Evolutionary conservation across 2,113 vertebrate species (phyloP).

Genomic region (Zosterops lateralis): DNA sequence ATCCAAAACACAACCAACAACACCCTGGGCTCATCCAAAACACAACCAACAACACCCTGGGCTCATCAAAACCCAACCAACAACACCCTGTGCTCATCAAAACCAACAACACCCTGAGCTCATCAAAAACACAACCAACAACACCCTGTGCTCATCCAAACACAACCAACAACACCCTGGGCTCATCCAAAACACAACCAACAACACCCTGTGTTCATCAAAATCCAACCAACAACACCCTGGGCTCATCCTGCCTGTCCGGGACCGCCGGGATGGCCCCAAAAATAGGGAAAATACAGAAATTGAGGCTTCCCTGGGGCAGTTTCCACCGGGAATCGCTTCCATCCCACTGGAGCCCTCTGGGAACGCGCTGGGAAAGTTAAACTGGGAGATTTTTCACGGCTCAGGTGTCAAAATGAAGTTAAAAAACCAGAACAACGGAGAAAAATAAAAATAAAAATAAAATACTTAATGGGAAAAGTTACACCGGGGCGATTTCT

Average conservation of each 20-base stretch:
- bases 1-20: too few species aligned
- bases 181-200: fast-evolving
- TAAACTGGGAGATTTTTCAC: too few species aligned
- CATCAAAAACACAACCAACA: fast-evolving
- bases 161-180: fast-evolving
- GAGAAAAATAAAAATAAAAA: too few species aligned
- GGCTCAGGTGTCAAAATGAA: too few species aligned
- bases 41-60: too few species aligned
- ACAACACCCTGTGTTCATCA: fast-evolving
- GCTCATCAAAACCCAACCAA: fast-evolving
- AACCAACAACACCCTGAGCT: too few species aligned
- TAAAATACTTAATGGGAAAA: too few species aligned
- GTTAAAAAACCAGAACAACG: too few species aligned
- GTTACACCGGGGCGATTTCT: too few species aligned
- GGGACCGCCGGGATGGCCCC: fast-evolving
- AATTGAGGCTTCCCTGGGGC: fast-evolving
- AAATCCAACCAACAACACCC: too few species aligned
- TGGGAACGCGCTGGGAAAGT: background rate
- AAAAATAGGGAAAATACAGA: fast-evolving
- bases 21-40: too few species aligned
- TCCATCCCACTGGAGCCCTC: background rate
- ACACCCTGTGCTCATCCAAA: background rate
- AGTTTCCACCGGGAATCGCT: fast-evolving
- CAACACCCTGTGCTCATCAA: background rate
- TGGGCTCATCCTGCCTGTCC: too few species aligned